Evolutionary conservation across 2,888 invertebrate species (phyloP).

Genomic region (Anticlea derivata): DNA sequence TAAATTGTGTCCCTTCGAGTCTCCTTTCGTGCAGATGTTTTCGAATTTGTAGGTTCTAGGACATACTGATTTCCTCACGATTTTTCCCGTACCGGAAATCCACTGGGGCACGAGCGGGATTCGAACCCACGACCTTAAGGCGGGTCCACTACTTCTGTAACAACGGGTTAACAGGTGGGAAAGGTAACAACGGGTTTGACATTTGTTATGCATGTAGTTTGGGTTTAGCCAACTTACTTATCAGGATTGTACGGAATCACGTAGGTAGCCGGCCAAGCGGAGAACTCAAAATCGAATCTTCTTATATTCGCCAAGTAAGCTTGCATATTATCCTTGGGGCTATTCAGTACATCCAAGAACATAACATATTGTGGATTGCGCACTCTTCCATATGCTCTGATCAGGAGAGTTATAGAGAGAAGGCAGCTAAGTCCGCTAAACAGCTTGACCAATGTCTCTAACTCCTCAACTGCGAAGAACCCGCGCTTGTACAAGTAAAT

Average conservation of each 20-base stretch:
- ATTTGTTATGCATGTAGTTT: no score
- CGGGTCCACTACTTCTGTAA: no score
- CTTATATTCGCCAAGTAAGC: conserved; percentile 82
- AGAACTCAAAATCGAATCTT: conserved; percentile 94
- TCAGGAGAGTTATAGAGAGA: conserved; percentile 85
- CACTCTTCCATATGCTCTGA: conserved; percentile 87
- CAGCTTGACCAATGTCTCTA: conserved; percentile 79
- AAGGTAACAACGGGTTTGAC: no score
- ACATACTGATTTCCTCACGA: no score
- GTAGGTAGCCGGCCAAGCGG: conserved; percentile 47
- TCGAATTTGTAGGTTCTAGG: no score
- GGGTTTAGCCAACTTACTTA: conserved; percentile 12
- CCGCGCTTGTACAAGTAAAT: conserved; percentile 87
- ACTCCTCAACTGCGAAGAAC: conserved; percentile 52
- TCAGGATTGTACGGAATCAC: conserved; percentile 13
- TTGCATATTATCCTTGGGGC: conserved; percentile 55
- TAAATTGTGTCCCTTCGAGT: no score
- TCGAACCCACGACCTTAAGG: no score
- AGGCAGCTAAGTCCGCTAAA: conserved; percentile 87
- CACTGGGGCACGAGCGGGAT: no score
- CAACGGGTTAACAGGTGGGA: no score
- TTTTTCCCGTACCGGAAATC: no score
- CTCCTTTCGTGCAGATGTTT: no score
- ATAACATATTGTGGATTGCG: conserved; percentile 87
- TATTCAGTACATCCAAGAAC: conserved; percentile 85